These are phyloP conservation scores for Pachypeltis micranthus DNA, from an alignment of 1,140 invertebrate genomes.

Conservation along the genomic window DNA sequence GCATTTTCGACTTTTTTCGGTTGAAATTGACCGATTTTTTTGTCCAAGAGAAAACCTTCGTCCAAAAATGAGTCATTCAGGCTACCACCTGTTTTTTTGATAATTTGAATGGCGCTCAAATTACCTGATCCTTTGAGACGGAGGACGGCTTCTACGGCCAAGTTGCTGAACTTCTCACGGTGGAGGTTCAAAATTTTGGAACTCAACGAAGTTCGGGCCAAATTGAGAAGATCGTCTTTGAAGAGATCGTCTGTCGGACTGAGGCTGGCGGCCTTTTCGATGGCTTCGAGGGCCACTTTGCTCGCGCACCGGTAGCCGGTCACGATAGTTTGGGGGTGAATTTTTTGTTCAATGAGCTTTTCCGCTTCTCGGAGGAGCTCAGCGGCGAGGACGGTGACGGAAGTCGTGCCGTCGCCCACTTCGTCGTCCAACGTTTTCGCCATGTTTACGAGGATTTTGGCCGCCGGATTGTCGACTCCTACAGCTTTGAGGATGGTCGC, in stretches of 20 bases:
- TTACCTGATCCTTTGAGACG: slow-evolving; percentile 91
- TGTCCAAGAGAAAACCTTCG: slow-evolving; percentile 95
- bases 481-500: slow-evolving; percentile 95
- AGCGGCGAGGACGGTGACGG: slow-evolving; percentile 88
- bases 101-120: slow-evolving; percentile 92
- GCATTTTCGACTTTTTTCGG: slow-evolving; percentile 76
- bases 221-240: slow-evolving; percentile 84
- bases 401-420: slow-evolving; percentile 99
- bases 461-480: slow-evolving; percentile 97
- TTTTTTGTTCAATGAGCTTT: slow-evolving; percentile 80
- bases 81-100: slow-evolving; percentile 88
- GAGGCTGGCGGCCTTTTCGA: slow-evolving; percentile 54
- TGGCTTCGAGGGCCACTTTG: slow-evolving; percentile 66
- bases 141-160: slow-evolving; percentile 90
- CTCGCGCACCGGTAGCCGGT: slow-evolving; percentile 53
- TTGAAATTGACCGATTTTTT: slow-evolving; percentile 84
- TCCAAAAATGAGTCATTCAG: slow-evolving; percentile 93
- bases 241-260: slow-evolving; percentile 68
- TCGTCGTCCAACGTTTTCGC: slow-evolving; percentile 98
- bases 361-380: slow-evolving; percentile 94
- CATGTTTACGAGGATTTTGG: slow-evolving; percentile 97
- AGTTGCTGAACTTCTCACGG: slow-evolving; percentile 90
- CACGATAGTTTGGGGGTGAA: slow-evolving; percentile 98
- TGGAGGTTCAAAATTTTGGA: slow-evolving; percentile 97
- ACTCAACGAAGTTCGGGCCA: slow-evolving; percentile 92